Conservation (phyloP, 1,140 invertebrate genomes). For the Ceratoteleas bidentatus region DNA sequence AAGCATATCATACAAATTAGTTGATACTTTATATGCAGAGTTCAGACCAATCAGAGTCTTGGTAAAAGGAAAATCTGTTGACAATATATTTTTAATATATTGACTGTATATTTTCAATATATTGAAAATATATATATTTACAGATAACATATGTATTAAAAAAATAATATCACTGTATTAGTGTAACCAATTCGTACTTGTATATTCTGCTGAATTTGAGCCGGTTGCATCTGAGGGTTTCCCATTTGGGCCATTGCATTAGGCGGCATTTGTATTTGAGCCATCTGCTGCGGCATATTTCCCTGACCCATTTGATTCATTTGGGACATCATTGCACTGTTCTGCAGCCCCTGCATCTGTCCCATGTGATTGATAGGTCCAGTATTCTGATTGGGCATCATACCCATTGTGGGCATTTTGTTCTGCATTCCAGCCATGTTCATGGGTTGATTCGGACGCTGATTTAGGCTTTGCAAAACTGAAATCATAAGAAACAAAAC, state of each 20-base stretch:
- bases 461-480: no score
- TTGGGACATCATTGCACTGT: conserved; percentile 77
- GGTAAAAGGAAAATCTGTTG: no score
- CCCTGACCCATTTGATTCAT: conserved; percentile 78
- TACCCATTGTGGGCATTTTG: conserved; percentile 80
- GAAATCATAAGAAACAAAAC: no score
- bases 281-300: conserved; percentile 76
- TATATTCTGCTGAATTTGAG: conserved; percentile 78
- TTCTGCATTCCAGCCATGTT: conserved; percentile 84
- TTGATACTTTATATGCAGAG: not conserved
- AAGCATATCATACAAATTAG: not conserved
- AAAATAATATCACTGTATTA: no score
- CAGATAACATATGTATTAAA: no score
- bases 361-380: conserved; percentile 78
- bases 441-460: conserved; percentile 83
- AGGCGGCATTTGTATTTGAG: conserved; percentile 73
- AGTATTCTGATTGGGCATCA: conserved; percentile 77
- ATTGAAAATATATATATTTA: no score
- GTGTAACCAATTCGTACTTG: conserved; percentile 72
- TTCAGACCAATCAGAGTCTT: no score
- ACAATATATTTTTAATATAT: no score
- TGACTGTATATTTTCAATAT: no score
- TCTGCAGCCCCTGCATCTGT: conserved; percentile 76
- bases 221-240: conserved; percentile 71
- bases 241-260: conserved; percentile 73